A percentile compares a stretch with the other conserved stretches of the same genome.
Conservation (phyloP, 2,797 vertebrate genomes). For the Champsocephalus esox region DNA sequence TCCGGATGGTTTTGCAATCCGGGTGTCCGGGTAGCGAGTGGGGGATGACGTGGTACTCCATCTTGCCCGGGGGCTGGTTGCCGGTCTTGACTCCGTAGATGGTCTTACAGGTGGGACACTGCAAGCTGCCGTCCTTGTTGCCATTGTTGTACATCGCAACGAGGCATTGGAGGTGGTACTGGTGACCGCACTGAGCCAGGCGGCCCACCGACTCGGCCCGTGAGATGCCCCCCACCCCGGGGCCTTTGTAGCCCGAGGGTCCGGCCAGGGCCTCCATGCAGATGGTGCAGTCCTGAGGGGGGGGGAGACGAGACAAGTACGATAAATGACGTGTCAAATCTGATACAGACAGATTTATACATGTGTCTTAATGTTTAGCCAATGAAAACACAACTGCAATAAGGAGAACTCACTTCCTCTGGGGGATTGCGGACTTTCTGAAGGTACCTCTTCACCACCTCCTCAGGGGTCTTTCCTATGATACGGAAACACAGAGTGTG, state of each 20-base stretch:
- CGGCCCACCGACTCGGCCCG: constrained; percentile 91
- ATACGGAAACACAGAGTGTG: constrained; percentile 6
- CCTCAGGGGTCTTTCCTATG: constrained; percentile 94
- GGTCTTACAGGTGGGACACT: constrained; percentile 98
- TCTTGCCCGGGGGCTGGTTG: constrained; percentile 97
- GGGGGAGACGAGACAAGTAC: background rate
- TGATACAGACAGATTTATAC: background rate
- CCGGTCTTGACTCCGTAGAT: constrained; percentile 97
- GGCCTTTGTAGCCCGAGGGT: constrained; percentile 94
- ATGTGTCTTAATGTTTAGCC: background rate
- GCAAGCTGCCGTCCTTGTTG: constrained; percentile 97
- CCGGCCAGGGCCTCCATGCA: constrained; percentile 94
- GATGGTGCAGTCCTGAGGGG: constrained; percentile 92
- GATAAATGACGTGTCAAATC: background rate
- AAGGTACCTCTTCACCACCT: constrained; percentile 95
- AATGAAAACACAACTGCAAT: background rate
- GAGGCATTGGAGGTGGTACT: constrained; percentile 95
- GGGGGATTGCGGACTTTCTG: constrained; percentile 95
- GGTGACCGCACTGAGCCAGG: constrained; percentile 90
- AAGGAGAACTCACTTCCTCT: constrained; percentile 86
- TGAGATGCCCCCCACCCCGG: constrained; percentile 84
- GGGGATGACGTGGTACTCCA: constrained; percentile 98
- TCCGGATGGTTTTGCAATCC: constrained; percentile 96
- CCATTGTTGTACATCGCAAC: constrained; percentile 98
- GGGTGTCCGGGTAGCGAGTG: constrained; percentile 94